phyloP scores from a whole-genome alignment of 2,888 invertebrate species.

The Lithophane leautieri region DNA sequence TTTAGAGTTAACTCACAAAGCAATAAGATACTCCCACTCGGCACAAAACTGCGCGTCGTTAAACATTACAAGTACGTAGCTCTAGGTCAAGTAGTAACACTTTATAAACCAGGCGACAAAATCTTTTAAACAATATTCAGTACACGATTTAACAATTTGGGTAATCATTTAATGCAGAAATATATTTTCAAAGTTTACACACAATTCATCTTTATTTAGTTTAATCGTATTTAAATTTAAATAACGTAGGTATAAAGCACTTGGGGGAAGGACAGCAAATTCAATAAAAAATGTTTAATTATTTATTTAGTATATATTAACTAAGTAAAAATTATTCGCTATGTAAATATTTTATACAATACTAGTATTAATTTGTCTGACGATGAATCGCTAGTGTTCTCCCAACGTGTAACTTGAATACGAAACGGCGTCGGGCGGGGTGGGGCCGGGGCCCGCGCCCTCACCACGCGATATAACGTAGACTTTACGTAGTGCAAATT shows the following conservation, averaged over 20 bases:
- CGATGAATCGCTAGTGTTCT: conserved; percentile 88
- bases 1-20: conserved; percentile 65
- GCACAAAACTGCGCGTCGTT: conserved; percentile 34
- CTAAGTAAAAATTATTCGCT: conserved; percentile 90
- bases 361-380: conserved; percentile 89
- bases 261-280: conserved; percentile 91
- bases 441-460: conserved; percentile 77
- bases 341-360: conserved; percentile 90
- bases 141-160: conserved; percentile 87
- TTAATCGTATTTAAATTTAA: conserved; percentile 90
- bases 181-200: conserved; percentile 88
- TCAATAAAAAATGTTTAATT: conserved; percentile 90
- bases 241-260: conserved; percentile 91
- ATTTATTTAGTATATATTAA: conserved; percentile 89
- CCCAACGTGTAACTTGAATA: conserved; percentile 85
- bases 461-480: conserved; percentile 83
- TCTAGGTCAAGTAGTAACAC: conserved; percentile 52
- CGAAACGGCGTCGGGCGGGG: conserved; percentile 79
- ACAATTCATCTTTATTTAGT: conserved; percentile 88
- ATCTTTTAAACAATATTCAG: conserved; percentile 82
- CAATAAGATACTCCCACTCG: conserved; percentile 66
- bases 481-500: conserved; percentile 88
- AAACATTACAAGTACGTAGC: conserved; percentile 42
- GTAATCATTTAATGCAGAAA: conserved; percentile 87
- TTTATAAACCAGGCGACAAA: conserved; percentile 83